Percentiles rank a stretch among this genome's conserved stretches.
Evolutionary conservation across 2,888 invertebrate species (phyloP).

Genomic region (Trypoxylon attenuatum): DNA sequence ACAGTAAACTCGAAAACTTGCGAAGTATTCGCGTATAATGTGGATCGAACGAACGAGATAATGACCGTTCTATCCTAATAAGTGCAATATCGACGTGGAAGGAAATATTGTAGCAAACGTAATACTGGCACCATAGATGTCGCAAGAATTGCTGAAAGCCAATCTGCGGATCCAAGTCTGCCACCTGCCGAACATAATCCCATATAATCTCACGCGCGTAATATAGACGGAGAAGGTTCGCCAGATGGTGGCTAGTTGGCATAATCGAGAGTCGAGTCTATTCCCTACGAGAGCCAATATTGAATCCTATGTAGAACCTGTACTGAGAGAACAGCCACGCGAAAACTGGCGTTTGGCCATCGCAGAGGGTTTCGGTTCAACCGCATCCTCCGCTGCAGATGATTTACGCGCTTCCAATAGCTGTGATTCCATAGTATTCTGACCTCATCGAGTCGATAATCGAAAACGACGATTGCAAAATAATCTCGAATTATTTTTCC

Average conservation of each 20-base stretch:
- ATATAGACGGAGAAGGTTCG: constrained; percentile 43
- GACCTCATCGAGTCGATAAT: constrained; percentile 30
- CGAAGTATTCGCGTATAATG: too few species aligned
- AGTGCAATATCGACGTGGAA: too few species aligned
- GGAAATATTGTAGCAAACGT: too few species aligned
- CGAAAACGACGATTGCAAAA: constrained; percentile 35
- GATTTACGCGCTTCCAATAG: constrained; percentile 53
- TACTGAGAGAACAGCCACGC: constrained; percentile 11
- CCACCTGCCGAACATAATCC: constrained; percentile 58
- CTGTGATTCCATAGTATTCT: constrained; percentile 33
- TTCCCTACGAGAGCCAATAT: constrained; percentile 16
- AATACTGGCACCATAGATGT: constrained; percentile 24
- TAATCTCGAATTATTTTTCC: constrained; percentile 29
- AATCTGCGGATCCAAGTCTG: constrained; percentile 41
- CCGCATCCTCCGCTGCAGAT: constrained; percentile 34
- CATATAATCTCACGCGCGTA: constrained; percentile 54
- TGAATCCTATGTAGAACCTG: constrained; percentile 25
- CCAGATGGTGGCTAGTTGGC: constrained; percentile 55
- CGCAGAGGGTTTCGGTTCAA: constrained; percentile 27
- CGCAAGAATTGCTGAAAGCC: constrained; percentile 26
- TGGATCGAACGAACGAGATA: too few species aligned
- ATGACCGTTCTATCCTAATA: too few species aligned
- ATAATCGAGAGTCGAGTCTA: constrained; percentile 55
- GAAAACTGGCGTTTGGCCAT: constrained; percentile 39
- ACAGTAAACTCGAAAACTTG: neutral